Evolutionary conservation across 2,113 vertebrate genomes (phyloP).

Genomic region (Tautogolabrus adspersus): DNA sequence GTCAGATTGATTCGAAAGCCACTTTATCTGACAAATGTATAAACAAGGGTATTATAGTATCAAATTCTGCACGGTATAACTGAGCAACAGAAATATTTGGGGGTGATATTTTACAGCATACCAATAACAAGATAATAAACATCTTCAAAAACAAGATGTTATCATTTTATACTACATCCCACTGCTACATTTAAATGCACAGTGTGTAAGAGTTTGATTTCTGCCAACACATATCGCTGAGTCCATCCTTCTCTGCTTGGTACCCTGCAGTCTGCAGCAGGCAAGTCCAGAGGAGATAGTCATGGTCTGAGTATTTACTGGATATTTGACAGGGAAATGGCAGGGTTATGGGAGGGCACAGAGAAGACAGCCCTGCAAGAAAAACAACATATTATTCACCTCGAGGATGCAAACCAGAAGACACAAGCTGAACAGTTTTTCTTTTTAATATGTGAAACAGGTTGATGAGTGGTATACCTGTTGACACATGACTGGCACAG

Average conservation of each 20-base stretch:
- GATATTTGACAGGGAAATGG: not conserved
- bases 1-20: too few species aligned
- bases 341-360: not conserved
- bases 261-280: not conserved
- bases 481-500: not conserved
- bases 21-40: too few species aligned
- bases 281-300: not conserved
- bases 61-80: not conserved
- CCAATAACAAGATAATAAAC: not conserved
- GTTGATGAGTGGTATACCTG: not conserved
- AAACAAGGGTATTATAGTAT: not conserved
- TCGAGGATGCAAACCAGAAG: too few species aligned
- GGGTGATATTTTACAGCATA: not conserved
- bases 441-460: not conserved
- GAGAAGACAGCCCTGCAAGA: not conserved
- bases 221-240: not conserved
- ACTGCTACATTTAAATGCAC: not conserved
- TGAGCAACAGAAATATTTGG: too few species aligned
- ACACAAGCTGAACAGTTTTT: not conserved
- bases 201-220: not conserved
- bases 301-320: not conserved
- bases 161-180: not conserved
- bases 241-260: not conserved
- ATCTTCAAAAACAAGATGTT: not conserved
- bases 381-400: constrained; percentile 2